Evolutionary conservation across 2,888 invertebrate species (phyloP).

Genomic region (Volucella inflata): DNA sequence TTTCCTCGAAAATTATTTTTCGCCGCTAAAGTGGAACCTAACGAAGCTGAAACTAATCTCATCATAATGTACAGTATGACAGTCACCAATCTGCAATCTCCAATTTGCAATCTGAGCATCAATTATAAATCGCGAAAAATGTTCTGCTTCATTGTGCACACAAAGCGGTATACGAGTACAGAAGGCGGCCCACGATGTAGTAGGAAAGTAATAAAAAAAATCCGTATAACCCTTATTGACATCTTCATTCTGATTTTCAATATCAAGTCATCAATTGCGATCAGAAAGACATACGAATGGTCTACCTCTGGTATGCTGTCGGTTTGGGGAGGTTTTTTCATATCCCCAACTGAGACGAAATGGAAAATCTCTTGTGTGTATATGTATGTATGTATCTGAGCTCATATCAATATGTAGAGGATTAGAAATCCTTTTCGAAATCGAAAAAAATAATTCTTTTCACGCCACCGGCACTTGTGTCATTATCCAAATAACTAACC

Average conservation of each 20-base stretch:
- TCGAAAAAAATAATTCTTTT: conserved; percentile 15
- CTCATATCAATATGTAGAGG: conserved; percentile 62
- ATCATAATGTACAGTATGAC: conserved; percentile 43
- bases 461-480: conserved; percentile 56
- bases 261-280: conserved; percentile 49
- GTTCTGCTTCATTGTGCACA: conserved; percentile 19
- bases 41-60: conserved; percentile 48
- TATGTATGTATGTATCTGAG: conserved; percentile 28
- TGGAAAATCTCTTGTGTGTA: no score
- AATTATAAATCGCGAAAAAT: conserved; percentile 47
- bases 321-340: background rate
- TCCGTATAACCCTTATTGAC: conserved; percentile 43
- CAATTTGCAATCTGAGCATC: background rate
- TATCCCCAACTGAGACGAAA: background rate
- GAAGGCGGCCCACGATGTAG: background rate
- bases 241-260: conserved; percentile 30
- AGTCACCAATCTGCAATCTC: background rate
- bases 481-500: conserved; percentile 71
- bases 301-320: background rate
- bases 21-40: conserved; percentile 32
- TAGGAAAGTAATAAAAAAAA: conserved; percentile 18
- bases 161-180: background rate
- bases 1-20: conserved; percentile 32
- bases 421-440: conserved; percentile 33
- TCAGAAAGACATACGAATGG: conserved; percentile 21